These are phyloP conservation scores for Prosapia bicincta DNA, from an alignment of 2,888 invertebrate genomes.

Conservation along the genomic window DNA sequence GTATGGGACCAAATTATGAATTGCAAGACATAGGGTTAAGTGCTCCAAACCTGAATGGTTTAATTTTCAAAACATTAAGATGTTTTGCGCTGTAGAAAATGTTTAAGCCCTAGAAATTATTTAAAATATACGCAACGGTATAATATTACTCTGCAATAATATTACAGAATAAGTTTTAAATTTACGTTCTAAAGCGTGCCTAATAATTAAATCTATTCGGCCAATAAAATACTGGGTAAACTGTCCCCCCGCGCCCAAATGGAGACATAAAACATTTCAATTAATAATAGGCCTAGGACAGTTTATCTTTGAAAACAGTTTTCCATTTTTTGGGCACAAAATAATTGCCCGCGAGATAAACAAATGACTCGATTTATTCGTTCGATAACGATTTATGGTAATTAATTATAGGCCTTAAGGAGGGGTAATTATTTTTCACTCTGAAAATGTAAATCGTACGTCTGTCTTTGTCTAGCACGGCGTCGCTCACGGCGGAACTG, in stretches of 20 bases:
- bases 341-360: constrained; percentile 3
- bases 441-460: constrained; percentile 23
- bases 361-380: constrained; percentile 17
- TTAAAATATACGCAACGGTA: no score
- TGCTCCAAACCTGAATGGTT: no score
- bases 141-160: no score
- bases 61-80: no score
- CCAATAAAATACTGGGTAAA: neutral
- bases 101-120: no score
- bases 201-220: neutral
- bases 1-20: no score
- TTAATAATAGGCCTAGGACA: neutral
- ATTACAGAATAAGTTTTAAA: no score
- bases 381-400: constrained; percentile 24
- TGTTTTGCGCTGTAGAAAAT: no score
- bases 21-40: no score
- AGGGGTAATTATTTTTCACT: constrained; percentile 24
- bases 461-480: constrained; percentile 18
- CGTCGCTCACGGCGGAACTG: neutral
- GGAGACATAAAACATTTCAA: neutral
- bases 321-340: neutral
- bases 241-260: neutral
- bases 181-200: neutral
- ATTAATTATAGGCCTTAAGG: constrained; percentile 28
- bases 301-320: neutral